Evolutionary conservation across 2,113 vertebrate genomes (phyloP), one percentile per base, ranked within the genome.

Genomic region (Catharus fuscescens): DNA sequence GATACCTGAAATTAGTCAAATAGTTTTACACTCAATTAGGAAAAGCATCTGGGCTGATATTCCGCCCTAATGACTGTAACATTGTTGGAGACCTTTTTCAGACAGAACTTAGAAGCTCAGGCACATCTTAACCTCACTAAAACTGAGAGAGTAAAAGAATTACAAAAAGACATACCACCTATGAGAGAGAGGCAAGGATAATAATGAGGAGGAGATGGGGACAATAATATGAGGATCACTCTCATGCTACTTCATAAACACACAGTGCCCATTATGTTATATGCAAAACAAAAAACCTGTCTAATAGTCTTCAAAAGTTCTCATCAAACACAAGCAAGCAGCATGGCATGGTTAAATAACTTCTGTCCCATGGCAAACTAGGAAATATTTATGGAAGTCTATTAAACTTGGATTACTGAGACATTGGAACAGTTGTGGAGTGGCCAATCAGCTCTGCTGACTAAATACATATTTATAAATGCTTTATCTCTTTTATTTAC

Each of bases 391-490:
- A 78, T 82, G 83, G 65, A 87, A 74, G 56, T 60, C 66, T 91
- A 57, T 96, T 89, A 92, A 80, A 77, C 64, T 62, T 84, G 62
- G 83, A 95, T 89, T 90, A 92, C 74, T 60, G 87, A 71, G 66
- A 86, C 72, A 73, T 13, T 34, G 74, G 90, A 96, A 91, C 79
- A 65, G 66, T 72, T 94, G 82, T 31, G 6, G 56, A 95, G 80
- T 48, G 45, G 25, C 84, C 94, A 95, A 95, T 62, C 87, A 87
- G 56, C 83, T 95, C 91, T 90, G 79, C 84, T 92, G 86, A 86
- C 97, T 97, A 97, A 97, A 97, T 82, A 94, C 52, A 78, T 93
- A 97, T 97, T 97, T 95, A 97, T 95, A 97, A 86, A 87, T 18
- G n/a, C 71, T 97, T 96, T 83, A 78, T 76, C 15, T 83, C 73